phyloP scores from a whole-genome alignment of 2,888 invertebrate species.

The Trachelus iudaicus region DNA sequence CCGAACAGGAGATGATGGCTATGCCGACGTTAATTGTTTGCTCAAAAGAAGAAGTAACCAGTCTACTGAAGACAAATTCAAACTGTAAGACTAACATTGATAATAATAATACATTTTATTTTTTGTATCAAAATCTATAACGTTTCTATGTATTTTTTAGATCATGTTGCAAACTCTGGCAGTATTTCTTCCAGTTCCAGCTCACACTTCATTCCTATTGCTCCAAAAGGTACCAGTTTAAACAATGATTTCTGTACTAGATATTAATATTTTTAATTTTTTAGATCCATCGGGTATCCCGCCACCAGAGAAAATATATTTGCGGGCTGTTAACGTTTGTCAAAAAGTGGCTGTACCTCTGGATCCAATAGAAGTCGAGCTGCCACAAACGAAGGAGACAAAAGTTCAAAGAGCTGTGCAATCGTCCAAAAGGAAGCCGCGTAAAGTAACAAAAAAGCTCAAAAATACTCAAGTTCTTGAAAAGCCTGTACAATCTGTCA shows the following conservation, averaged over 20 bases:
- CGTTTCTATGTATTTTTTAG: background rate
- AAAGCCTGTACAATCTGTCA: background rate
- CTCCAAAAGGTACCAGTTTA: conserved; percentile 39
- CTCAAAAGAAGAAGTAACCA: conserved; percentile 44
- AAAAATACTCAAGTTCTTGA: background rate
- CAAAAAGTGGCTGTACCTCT: conserved; percentile 7
- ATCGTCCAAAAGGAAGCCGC: background rate
- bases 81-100: conserved; percentile 15
- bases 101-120: background rate
- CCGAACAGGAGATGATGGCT: conserved; percentile 39
- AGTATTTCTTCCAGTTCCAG: conserved; percentile 16
- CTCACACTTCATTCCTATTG: conserved; percentile 51
- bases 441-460: background rate
- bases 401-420: background rate
- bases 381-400: background rate
- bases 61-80: conserved; percentile 18
- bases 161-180: background rate
- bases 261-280: background rate
- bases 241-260: background rate
- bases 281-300: background rate
- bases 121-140: background rate
- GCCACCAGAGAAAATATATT: conserved; percentile 22
- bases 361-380: background rate
- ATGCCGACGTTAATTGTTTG: conserved; percentile 54
- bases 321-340: conserved; percentile 40